phyloP scores from a whole-genome alignment of 2,888 invertebrate species.

The Drosophila anomalata region DNA sequence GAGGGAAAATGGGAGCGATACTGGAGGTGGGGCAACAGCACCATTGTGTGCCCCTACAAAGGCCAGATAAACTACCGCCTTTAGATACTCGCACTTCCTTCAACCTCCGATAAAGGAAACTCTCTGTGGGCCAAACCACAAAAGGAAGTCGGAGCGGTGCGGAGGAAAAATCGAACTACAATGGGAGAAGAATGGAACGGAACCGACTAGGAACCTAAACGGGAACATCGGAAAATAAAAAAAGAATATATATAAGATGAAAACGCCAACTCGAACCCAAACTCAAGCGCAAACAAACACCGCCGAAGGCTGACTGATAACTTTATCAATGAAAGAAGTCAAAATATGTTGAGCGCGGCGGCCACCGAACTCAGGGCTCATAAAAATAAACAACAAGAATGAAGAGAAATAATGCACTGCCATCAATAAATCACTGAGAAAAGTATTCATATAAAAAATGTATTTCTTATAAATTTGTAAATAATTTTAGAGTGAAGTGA shows the following conservation, averaged over 20 bases:
- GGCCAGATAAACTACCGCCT: conserved; percentile 57
- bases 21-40: conserved; percentile 1
- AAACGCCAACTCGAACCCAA: conserved; percentile 13
- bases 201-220: conserved; percentile 29
- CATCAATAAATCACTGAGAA: conserved; percentile 19
- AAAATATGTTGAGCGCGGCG: conserved; percentile 49
- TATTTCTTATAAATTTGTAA: too few species aligned
- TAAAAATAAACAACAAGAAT: conserved; percentile 27
- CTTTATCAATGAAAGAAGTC: conserved; percentile 72
- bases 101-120: conserved; percentile 64
- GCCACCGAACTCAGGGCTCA: conserved; percentile 36
- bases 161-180: conserved; percentile 31
- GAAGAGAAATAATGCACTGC: conserved; percentile 21
- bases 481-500: too few species aligned
- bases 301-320: conserved; percentile 72
- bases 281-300: conserved; percentile 53
- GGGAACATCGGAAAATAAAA: conserved; percentile 19
- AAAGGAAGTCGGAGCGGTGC: conserved; percentile 23
- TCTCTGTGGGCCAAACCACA: conserved; percentile 46
- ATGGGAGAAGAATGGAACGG: conserved; percentile 31
- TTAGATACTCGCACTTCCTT: conserved; percentile 66
- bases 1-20: conserved; percentile 4
- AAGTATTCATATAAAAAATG: neutral
- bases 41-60: conserved; percentile 52
- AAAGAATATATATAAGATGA: neutral